Conservation (phyloP, 2,797 vertebrate genomes). For the Sus cebifrons region DNA sequence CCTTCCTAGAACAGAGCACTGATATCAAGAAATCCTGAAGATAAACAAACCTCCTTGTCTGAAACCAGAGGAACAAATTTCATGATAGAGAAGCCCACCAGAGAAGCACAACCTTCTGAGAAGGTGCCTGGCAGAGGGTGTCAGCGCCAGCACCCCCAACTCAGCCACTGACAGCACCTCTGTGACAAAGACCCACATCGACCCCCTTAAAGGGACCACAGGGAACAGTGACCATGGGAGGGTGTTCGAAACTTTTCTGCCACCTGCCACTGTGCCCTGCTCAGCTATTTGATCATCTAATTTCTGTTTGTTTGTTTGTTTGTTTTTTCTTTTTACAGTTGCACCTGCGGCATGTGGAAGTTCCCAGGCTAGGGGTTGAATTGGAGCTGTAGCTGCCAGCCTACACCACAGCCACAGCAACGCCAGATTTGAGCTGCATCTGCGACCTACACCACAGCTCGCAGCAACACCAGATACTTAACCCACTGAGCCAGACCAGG, state of each 20-base stretch:
- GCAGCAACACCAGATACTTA: too few species aligned
- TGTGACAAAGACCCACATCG: not conserved
- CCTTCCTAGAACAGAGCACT: not conserved
- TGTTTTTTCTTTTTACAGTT: too few species aligned
- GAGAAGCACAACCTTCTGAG: not conserved
- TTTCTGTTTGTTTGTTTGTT: too few species aligned
- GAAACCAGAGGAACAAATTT: not conserved
- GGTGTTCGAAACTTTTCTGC: not conserved
- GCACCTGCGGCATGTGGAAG: too few species aligned
- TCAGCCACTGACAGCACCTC: not conserved
- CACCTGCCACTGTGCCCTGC: accelerated
- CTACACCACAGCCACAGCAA: too few species aligned
- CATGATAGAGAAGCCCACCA: not conserved
- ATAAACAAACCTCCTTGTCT: not conserved
- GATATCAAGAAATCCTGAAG: not conserved
- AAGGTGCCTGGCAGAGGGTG: not conserved
- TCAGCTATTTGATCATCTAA: not conserved
- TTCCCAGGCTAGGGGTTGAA: too few species aligned
- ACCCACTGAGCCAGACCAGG: too few species aligned
- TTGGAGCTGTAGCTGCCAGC: too few species aligned
- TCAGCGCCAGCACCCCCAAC: not conserved
- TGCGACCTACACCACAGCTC: too few species aligned
- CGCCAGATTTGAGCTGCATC: too few species aligned
- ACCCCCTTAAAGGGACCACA: not conserved
- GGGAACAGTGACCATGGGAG: not conserved